Percentiles rank a stretch among this genome's conserved stretches.
Evolutionary conservation across 2,113 vertebrate species (phyloP).

Genomic region (Sceloporus undulatus): DNA sequence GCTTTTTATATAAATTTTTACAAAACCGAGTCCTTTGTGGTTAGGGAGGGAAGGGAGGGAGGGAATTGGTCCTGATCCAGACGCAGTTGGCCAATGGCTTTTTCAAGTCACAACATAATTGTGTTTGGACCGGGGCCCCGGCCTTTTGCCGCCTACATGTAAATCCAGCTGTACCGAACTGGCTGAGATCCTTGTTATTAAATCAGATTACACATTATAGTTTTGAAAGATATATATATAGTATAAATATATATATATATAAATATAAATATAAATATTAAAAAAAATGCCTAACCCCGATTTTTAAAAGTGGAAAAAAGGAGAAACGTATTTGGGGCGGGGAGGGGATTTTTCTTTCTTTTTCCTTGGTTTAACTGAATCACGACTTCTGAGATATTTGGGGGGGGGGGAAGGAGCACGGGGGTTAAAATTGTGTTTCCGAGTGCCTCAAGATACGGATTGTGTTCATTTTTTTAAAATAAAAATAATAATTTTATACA

Average conservation of each 20-base stretch:
- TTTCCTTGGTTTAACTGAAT: conserved; percentile 63
- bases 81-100: background rate
- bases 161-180: conserved; percentile 72
- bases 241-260: conserved; percentile 71
- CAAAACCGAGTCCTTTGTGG: conserved; percentile 70
- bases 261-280: conserved; percentile 17
- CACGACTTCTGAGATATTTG: conserved; percentile 43
- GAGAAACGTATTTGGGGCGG: conserved; percentile 64
- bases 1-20: conserved; percentile 70
- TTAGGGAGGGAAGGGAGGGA: background rate
- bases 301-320: conserved; percentile 14
- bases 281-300: conserved; percentile 64
- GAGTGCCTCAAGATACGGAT: conserved; percentile 79
- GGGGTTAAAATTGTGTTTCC: conserved; percentile 77
- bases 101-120: background rate
- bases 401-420: conserved; percentile 13
- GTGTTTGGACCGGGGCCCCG: background rate
- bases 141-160: conserved; percentile 65
- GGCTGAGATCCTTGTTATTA: conserved; percentile 72
- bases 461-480: conserved; percentile 73
- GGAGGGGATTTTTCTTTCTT: conserved; percentile 36
- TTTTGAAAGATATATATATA: conserved; percentile 79
- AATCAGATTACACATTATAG: conserved; percentile 80
- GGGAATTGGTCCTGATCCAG: conserved; percentile 16
- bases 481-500: conserved; percentile 78